A percentile compares a stretch with the other conserved stretches of the same genome.
Evolutionary conservation across 2,888 invertebrate species (phyloP).

Genomic region (Colletes collaris): DNA sequence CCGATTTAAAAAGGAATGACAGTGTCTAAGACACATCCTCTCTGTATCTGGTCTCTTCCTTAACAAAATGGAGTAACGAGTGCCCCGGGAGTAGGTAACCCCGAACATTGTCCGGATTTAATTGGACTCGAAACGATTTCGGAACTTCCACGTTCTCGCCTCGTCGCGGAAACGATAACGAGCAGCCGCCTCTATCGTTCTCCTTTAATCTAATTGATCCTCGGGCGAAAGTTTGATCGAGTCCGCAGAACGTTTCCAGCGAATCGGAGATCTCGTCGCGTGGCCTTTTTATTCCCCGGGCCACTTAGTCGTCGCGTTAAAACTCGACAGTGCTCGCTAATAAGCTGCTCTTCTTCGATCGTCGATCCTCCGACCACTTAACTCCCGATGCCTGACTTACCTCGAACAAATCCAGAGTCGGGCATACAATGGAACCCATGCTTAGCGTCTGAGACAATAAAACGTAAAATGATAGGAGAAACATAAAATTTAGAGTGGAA

Average conservation of each 20-base stretch:
- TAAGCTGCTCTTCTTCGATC: not conserved
- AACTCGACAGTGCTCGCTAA: not conserved
- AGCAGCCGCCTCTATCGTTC: conserved; percentile 40
- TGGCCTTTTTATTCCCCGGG: not conserved
- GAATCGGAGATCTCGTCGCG: not conserved
- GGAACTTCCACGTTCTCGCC: conserved; percentile 61
- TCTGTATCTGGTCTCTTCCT: not conserved
- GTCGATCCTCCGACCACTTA: not conserved
- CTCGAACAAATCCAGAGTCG: not conserved
- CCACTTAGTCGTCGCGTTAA: not conserved
- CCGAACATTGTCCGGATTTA: conserved; percentile 65
- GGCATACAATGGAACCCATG: too few species aligned
- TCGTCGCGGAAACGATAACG: conserved; percentile 64
- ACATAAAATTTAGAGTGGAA: too few species aligned
- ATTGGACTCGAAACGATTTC: conserved; percentile 63
- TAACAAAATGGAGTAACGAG: conserved; percentile 33
- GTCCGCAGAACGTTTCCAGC: conserved; percentile 23
- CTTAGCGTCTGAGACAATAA: too few species aligned
- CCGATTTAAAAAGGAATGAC: too few species aligned
- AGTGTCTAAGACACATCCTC: not conserved
- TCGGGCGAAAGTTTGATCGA: conserved; percentile 58
- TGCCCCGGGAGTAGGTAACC: conserved; percentile 47
- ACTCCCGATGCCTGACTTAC: not conserved
- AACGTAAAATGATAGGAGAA: too few species aligned
- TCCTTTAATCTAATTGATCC: conserved; percentile 57